A percentile compares a stretch with the other conserved stretches of the same genome.
Conservation (phyloP, 2,797 vertebrate species). For the Holocentrus rufus region DNA sequence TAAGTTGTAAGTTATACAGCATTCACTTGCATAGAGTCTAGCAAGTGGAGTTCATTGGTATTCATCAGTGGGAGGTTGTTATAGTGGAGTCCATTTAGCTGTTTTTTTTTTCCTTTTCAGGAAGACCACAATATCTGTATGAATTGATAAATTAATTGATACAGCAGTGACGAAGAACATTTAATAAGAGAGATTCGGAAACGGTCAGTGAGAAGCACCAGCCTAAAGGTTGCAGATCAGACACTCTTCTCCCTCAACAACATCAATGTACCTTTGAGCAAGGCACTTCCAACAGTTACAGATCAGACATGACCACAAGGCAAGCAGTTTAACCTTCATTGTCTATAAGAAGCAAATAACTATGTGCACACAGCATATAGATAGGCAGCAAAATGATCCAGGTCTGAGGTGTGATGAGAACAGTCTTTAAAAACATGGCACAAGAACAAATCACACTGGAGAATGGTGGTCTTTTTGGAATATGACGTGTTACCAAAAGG, state of each 20-base stretch:
- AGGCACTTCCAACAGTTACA: slow-evolving; percentile 42
- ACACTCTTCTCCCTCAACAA: slow-evolving; percentile 42
- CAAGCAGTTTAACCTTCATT: slow-evolving; percentile 66
- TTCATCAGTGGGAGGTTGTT: slow-evolving; percentile 33
- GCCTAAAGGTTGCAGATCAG: slow-evolving; percentile 36
- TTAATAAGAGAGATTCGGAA: slow-evolving; percentile 38
- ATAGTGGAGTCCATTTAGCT: slow-evolving; percentile 29
- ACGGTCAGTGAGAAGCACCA: slow-evolving; percentile 41
- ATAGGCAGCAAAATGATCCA: slow-evolving; percentile 43
- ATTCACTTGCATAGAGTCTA: slow-evolving; percentile 2
- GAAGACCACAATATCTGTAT: slow-evolving; percentile 24
- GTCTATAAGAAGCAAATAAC: slow-evolving; percentile 56
- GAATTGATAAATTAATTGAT: slow-evolving; percentile 42
- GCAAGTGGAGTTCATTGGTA: slow-evolving; percentile 47
- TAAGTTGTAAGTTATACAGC: slow-evolving; percentile 38
- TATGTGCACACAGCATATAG: slow-evolving; percentile 32
- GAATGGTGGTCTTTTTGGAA: too few species aligned
- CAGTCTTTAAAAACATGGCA: too few species aligned
- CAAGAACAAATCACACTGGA: too few species aligned
- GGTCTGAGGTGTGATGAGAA: slow-evolving; percentile 2
- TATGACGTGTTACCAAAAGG: too few species aligned
- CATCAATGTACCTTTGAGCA: slow-evolving; percentile 44
- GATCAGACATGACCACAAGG: slow-evolving; percentile 50
- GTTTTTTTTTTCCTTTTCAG: slow-evolving; percentile 8
- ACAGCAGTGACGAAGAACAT: slow-evolving; percentile 19